A percentile compares a stretch with the other conserved stretches of the same genome.
Evolutionary conservation across 35 echinoderm and acorn worm species (phyloP).

Genomic region (Apostichopus parvimensis): DNA sequence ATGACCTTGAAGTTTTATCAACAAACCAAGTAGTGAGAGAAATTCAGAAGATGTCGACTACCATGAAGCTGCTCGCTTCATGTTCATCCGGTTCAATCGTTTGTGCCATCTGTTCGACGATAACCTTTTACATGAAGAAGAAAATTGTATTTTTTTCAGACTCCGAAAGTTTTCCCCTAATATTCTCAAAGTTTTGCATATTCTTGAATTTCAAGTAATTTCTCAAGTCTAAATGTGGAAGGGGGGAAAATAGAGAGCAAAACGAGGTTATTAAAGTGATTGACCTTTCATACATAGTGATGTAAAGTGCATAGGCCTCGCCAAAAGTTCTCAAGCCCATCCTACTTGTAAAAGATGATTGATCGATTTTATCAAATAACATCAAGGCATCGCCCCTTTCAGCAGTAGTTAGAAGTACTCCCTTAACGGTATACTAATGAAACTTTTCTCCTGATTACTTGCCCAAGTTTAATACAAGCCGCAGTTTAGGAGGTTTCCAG

Average conservation of each 20-base stretch:
- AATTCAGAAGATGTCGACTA: no score
- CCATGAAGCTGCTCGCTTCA: no score
- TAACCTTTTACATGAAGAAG: no score
- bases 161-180: no score
- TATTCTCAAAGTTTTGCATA: no score
- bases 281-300: neutral
- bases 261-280: neutral
- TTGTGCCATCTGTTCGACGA: no score
- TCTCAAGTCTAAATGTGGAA: neutral
- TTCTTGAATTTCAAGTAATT: neutral
- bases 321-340: neutral
- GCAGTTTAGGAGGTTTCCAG: neutral
- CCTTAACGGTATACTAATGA: conserved; percentile 20
- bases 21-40: no score
- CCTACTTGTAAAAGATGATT: neutral
- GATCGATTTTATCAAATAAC: neutral
- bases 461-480: conserved; percentile 4
- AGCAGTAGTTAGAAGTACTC: conserved; percentile 6
- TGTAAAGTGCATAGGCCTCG: neutral
- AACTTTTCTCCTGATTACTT: conserved; percentile 24
- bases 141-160: no score
- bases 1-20: no score
- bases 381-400: neutral
- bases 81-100: no score
- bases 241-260: neutral